These are phyloP conservation scores for Pseudoatta argentina DNA, from an alignment of 1,140 invertebrate genomes.

Conservation along the genomic window DNA sequence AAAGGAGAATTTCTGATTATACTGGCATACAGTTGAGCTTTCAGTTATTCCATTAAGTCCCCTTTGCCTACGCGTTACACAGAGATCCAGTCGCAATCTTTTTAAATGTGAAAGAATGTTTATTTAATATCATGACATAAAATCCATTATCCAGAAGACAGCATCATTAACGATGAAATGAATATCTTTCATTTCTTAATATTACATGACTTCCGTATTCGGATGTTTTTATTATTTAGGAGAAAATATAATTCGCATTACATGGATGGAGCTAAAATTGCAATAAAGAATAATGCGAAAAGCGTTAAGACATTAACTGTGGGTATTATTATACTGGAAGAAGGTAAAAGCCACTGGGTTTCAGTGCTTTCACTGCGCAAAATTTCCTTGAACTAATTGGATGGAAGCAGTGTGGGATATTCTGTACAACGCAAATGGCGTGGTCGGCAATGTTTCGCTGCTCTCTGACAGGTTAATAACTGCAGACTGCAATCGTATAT, in stretches of 20 bases:
- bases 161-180: neutral
- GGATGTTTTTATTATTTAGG: neutral
- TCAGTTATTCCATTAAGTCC: constrained; percentile 53
- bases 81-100: neutral
- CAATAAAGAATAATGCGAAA: neutral
- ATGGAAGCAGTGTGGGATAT: constrained; percentile 37
- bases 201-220: neutral
- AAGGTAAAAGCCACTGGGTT: neutral
- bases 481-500: constrained; percentile 18
- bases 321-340: neutral
- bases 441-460: constrained; percentile 39
- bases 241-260: neutral
- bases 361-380: neutral
- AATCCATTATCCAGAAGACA: neutral
- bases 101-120: neutral
- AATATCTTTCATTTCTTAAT: neutral
- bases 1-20: constrained; percentile 49
- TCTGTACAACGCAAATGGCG: constrained; percentile 31
- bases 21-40: constrained; percentile 38
- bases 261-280: neutral
- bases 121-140: neutral
- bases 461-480: constrained; percentile 54
- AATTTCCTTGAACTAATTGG: constrained; percentile 53
- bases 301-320: neutral
- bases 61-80: neutral